Conservation (phyloP, 1,140 invertebrate genomes). For the Elysia chlorotica region DNA sequence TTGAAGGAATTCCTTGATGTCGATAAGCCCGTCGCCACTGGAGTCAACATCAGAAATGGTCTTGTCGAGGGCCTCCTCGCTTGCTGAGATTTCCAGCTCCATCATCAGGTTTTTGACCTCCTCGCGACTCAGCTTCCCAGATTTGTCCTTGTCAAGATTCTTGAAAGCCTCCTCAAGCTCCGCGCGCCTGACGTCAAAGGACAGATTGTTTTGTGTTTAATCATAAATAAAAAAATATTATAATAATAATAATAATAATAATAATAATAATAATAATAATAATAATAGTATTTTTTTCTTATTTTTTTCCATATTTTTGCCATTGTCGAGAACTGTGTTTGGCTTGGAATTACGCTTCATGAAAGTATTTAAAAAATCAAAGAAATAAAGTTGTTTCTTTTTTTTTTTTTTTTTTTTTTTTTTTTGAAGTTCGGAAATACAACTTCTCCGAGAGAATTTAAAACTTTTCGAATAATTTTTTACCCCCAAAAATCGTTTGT, state of each 20-base stretch:
- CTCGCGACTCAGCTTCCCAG: not conserved
- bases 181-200: not conserved
- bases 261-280: not conserved
- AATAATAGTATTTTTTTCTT: no score
- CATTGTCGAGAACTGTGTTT: no score
- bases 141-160: not conserved
- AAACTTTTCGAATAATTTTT: no score
- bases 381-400: no score
- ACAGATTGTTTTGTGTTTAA: not conserved
- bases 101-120: not conserved
- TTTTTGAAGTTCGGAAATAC: no score
- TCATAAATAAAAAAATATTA: not conserved
- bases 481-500: no score
- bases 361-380: no score
- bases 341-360: no score
- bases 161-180: not conserved
- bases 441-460: no score
- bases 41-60: not conserved
- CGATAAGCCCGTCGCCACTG: not conserved
- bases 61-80: not conserved
- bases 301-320: no score
- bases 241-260: not conserved
- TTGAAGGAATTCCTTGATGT: not conserved
- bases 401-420: no score
- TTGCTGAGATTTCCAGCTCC: not conserved